A percentile compares a stretch with the other conserved stretches of the same genome.
These are phyloP conservation scores for Pachyseris speciosa DNA, from an alignment of 64 coral and sea anemone genomes.

Conservation along the genomic window DNA sequence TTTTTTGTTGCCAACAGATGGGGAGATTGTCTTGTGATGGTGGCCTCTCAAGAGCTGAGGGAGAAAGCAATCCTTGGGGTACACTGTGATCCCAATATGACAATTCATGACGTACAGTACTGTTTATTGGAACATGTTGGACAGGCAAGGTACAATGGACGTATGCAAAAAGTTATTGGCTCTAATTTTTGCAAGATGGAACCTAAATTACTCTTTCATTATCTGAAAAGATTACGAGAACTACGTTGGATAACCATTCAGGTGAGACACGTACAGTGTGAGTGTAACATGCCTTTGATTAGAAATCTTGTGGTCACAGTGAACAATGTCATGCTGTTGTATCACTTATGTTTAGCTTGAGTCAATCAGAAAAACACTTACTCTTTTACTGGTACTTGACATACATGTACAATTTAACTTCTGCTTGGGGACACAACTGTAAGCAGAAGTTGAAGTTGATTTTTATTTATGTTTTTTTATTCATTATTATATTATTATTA, in stretches of 20 bases:
- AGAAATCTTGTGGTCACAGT: too few relatives aligned
- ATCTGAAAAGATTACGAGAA: constrained; percentile 62
- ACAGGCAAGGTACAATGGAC: constrained; percentile 70
- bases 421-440: too few relatives aligned
- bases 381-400: too few relatives aligned
- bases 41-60: constrained; percentile 88
- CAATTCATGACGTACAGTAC: constrained; percentile 63
- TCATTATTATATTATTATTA: too few relatives aligned
- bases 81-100: constrained; percentile 61
- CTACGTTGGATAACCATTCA: constrained; percentile 69
- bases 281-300: neutral
- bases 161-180: constrained; percentile 66
- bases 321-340: too few relatives aligned
- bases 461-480: too few relatives aligned
- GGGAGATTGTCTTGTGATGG: constrained; percentile 82
- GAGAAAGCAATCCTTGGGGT: constrained; percentile 62
- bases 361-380: too few relatives aligned
- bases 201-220: constrained; percentile 64
- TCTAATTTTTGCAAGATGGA: constrained; percentile 64
- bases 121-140: constrained; percentile 90
- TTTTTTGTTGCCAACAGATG: constrained; percentile 59
- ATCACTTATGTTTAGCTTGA: too few relatives aligned
- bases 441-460: too few relatives aligned
- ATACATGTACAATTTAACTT: too few relatives aligned
- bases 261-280: neutral